Percentiles rank a stretch among this genome's conserved stretches.
Evolutionary conservation across 2,888 invertebrate species (phyloP).

Genomic region (Dasypogon diadema): DNA sequence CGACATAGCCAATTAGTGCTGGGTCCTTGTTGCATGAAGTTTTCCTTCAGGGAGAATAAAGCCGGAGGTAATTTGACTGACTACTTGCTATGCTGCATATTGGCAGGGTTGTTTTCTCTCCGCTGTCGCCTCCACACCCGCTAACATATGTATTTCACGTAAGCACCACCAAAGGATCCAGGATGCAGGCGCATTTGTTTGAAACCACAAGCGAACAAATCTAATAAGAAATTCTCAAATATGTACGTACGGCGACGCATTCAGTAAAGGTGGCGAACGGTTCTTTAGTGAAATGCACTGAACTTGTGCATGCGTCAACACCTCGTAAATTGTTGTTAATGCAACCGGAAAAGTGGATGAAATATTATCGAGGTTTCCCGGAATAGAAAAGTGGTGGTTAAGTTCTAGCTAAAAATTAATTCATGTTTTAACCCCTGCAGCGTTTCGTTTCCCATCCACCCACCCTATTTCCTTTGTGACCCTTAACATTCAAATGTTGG

Average conservation of each 20-base stretch:
- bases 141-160: neutral
- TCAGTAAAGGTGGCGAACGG: constrained; percentile 22
- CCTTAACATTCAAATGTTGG: constrained; percentile 4
- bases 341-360: constrained; percentile 53
- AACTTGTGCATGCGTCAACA: constrained; percentile 55
- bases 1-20: constrained; percentile 41
- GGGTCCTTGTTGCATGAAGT: constrained; percentile 31
- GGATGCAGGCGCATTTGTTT: neutral
- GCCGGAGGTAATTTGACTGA: constrained; percentile 32
- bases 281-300: constrained; percentile 29
- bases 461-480: neutral
- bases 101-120: neutral
- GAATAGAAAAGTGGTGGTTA: neutral
- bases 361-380: constrained; percentile 4
- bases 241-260: constrained; percentile 17
- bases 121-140: neutral
- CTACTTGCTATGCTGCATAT: neutral
- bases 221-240: constrained; percentile 27
- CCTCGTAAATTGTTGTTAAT: constrained; percentile 56
- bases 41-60: constrained; percentile 18
- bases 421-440: neutral
- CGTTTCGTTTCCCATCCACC: neutral
- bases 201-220: neutral
- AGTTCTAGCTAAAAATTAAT: neutral
- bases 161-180: neutral